Conservation (phyloP, 2,113 vertebrate species). For the Ceuthmochares aereus region DNA sequence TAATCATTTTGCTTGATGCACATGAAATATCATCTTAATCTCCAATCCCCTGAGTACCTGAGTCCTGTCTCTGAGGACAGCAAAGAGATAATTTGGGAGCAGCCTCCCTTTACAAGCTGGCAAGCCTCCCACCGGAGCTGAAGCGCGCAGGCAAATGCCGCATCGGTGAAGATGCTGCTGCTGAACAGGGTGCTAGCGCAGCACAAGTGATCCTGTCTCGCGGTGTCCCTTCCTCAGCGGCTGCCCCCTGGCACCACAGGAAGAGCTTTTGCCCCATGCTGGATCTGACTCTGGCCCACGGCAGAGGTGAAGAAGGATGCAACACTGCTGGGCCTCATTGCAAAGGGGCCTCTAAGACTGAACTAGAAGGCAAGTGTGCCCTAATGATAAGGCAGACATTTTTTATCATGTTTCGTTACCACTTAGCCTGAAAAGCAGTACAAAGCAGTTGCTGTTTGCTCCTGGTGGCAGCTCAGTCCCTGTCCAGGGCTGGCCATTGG, state of each 20-base stretch:
- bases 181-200: background rate
- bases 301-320: background rate
- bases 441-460: background rate
- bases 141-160: accelerated
- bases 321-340: background rate
- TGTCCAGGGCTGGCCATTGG: accelerated
- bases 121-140: accelerated
- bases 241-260: accelerated
- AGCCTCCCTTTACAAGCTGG: accelerated
- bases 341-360: background rate
- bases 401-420: background rate
- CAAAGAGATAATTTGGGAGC: background rate
- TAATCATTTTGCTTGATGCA: background rate
- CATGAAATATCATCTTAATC: background rate
- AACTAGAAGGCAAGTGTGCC: background rate
- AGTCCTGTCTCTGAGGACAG: background rate
- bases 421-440: background rate
- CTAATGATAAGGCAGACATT: background rate
- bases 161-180: background rate
- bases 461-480: background rate
- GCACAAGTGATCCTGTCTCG: background rate
- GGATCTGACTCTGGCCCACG: background rate
- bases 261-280: background rate
- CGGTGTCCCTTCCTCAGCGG: background rate
- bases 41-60: background rate